These are phyloP conservation scores for Argya squamiceps DNA, from an alignment of 2,797 vertebrate species.

Conservation along the genomic window DNA sequence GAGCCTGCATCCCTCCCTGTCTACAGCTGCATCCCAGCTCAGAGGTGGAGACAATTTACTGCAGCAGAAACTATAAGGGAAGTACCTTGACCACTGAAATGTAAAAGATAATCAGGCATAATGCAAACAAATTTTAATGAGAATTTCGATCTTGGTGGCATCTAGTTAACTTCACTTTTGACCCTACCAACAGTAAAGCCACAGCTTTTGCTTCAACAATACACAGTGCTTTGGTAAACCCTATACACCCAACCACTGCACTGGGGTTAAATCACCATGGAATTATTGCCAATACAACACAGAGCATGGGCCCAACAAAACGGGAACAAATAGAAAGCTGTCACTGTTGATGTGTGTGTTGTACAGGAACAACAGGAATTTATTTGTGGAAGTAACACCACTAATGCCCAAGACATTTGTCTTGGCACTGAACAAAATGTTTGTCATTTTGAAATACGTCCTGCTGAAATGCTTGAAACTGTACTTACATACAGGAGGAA, in stretches of 20 bases:
- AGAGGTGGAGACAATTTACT: neutral
- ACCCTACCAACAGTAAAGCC: neutral
- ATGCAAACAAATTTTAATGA: neutral
- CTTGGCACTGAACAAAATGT: neutral
- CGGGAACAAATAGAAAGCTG: neutral
- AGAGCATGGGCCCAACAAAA: neutral
- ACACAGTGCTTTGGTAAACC: neutral
- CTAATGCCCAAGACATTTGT: neutral
- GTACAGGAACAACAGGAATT: neutral
- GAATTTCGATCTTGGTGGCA: neutral
- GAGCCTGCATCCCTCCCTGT: neutral
- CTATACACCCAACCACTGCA: neutral
- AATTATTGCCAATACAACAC: neutral
- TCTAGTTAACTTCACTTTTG: neutral
- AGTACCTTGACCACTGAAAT: neutral
- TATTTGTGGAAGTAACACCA: neutral
- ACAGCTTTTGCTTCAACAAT: neutral
- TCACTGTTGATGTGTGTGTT: neutral
- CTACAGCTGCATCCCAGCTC: neutral
- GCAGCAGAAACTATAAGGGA: neutral
- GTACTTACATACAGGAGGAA: neutral
- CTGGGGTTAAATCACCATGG: neutral
- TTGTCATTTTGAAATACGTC: neutral
- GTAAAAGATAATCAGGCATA: neutral
- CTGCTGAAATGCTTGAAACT: neutral